A percentile compares a stretch with the other conserved stretches of the same genome.
Conservation (phyloP, 2,888 invertebrate genomes). For the Fissipunctia ypsillon region DNA sequence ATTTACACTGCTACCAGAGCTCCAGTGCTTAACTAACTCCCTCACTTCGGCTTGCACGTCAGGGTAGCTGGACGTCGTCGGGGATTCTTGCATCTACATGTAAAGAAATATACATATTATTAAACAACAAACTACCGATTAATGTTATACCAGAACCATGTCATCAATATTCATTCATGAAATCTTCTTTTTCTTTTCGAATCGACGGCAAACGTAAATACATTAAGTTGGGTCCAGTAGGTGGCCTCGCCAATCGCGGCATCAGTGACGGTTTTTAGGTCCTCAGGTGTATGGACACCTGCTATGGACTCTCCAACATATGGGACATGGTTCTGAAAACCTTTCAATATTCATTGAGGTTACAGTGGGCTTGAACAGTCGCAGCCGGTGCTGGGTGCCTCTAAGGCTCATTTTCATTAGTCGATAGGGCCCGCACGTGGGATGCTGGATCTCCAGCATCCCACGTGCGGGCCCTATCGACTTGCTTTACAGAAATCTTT, state of each 20-base stretch:
- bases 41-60: background rate
- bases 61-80: background rate
- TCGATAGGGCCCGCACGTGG: too few relatives aligned
- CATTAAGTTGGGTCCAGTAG: background rate
- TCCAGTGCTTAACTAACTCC: background rate
- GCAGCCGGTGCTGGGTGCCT: too few relatives aligned
- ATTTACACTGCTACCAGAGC: background rate
- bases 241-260: background rate
- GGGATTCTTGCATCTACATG: slow-evolving; percentile 1
- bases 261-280: background rate
- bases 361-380: too few relatives aligned
- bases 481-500: too few relatives aligned
- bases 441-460: too few relatives aligned
- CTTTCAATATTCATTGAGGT: too few relatives aligned
- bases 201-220: background rate
- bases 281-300: background rate
- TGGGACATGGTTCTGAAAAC: too few relatives aligned
- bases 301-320: background rate
- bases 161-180: background rate
- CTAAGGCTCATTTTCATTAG: too few relatives aligned
- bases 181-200: background rate
- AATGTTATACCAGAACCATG: background rate
- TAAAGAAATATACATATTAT: background rate
- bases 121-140: background rate
- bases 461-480: too few relatives aligned